These are phyloP conservation scores for Nansenia antarctica DNA, from an alignment of 2,113 vertebrate species.

Conservation along the genomic window DNA sequence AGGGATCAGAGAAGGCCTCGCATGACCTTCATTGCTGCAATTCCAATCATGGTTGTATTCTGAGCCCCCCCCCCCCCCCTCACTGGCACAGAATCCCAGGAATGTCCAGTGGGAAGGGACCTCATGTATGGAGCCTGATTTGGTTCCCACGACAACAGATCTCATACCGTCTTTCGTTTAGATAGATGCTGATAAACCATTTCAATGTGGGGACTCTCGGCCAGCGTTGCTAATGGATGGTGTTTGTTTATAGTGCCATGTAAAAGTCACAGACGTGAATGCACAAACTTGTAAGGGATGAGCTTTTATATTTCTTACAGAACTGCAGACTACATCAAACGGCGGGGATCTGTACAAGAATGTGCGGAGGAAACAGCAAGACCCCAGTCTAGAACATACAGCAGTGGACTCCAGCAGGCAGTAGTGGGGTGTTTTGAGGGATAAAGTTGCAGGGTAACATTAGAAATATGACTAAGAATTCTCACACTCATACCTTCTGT, in stretches of 20 bases:
- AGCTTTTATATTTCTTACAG: slow-evolving; percentile 75
- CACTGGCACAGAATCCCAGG: not conserved
- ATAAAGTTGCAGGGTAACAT: not conserved
- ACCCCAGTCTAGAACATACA: slow-evolving; percentile 76
- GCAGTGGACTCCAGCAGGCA: slow-evolving; percentile 60
- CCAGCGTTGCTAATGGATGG: not conserved
- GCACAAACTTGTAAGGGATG: slow-evolving; percentile 4
- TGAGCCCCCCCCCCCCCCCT: not conserved
- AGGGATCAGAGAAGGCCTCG: no score
- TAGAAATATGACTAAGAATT: not conserved
- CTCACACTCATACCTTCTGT: not conserved
- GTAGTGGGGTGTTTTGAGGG: not conserved
- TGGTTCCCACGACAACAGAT: not conserved
- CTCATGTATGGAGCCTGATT: not conserved
- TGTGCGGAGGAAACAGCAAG: slow-evolving; percentile 66
- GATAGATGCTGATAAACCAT: not conserved
- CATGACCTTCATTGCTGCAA: not conserved
- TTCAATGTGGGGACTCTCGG: not conserved
- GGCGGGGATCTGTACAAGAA: slow-evolving; percentile 72
- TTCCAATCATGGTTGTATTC: not conserved
- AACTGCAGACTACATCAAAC: slow-evolving; percentile 76
- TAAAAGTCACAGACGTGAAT: not conserved
- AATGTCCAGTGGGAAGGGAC: not conserved
- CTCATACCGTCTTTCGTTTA: not conserved
- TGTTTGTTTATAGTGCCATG: not conserved